A percentile compares a stretch with the other conserved stretches of the same genome.
Evolutionary conservation across 2,888 invertebrate species (phyloP).

Genomic region (Anthophora plumipes): DNA sequence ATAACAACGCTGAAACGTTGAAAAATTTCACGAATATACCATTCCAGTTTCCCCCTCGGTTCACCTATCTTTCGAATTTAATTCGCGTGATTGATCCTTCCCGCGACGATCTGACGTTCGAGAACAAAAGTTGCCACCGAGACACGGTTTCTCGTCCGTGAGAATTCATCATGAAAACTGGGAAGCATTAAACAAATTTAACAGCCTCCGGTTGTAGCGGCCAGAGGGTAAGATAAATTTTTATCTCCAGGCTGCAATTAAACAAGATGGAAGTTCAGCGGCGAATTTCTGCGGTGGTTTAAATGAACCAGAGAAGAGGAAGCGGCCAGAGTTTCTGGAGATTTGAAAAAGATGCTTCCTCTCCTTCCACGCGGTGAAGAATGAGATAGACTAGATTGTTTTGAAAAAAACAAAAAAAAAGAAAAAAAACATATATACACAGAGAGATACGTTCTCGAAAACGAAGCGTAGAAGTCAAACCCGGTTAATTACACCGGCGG

Average conservation of each 20-base stretch:
- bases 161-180: not conserved
- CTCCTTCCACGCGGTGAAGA: not conserved
- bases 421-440: no score
- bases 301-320: conserved; percentile 6
- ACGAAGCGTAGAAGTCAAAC: not conserved
- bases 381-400: not conserved
- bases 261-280: conserved; percentile 16
- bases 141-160: not conserved
- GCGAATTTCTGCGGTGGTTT: conserved; percentile 14
- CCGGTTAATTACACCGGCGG: not conserved
- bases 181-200: conserved; percentile 19
- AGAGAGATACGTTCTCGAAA: not conserved
- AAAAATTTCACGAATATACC: no score
- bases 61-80: conserved; percentile 25
- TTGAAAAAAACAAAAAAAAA: no score
- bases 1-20: no score
- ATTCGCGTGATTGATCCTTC: conserved; percentile 50
- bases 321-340: not conserved
- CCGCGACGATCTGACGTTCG: conserved; percentile 11
- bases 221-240: conserved; percentile 17
- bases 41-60: no score
- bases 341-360: conserved; percentile 1
- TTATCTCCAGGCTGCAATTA: conserved; percentile 28
- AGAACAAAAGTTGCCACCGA: conserved; percentile 24
- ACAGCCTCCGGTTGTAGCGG: not conserved